Percentiles rank a stretch among this genome's conserved stretches.
Evolutionary conservation across 2,888 invertebrate genomes (phyloP).

Genomic region (Cephus pygmeus): DNA sequence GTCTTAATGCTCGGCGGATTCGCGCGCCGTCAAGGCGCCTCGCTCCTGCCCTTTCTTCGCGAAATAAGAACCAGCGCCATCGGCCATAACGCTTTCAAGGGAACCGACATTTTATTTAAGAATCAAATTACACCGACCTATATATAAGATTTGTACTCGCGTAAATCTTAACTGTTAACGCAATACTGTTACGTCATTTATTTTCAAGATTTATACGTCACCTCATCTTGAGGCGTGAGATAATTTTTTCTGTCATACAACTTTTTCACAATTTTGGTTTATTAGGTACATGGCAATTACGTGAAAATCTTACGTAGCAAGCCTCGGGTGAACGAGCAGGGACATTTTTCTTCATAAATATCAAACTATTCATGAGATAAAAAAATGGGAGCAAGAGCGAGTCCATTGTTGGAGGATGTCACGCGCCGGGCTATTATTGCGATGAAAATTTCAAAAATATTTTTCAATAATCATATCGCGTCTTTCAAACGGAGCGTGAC

Average conservation of each 20-base stretch:
- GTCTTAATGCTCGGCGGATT: constrained; percentile 35
- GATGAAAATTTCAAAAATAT: background rate
- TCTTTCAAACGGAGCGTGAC: background rate
- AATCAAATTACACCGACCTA: background rate
- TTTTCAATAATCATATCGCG: background rate
- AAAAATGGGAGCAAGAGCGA: background rate
- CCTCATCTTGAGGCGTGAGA: no score
- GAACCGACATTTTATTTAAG: background rate
- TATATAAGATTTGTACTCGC: background rate
- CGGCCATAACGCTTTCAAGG: background rate
- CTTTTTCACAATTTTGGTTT: background rate
- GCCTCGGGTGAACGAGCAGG: background rate
- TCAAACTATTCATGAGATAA: background rate
- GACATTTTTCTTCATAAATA: background rate
- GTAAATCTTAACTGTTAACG: background rate
- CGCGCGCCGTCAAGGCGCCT: background rate
- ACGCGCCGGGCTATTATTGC: background rate
- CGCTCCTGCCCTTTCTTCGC: constrained; percentile 15
- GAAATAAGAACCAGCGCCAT: constrained; percentile 3
- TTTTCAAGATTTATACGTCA: background rate
- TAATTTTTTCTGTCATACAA: background rate
- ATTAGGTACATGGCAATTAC: background rate
- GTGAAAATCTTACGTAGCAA: background rate
- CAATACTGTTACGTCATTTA: background rate
- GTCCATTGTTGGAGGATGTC: background rate